Base-by-base conservation (phyloP, 2,797 vertebrate species). In the Otolemur crassicaudatus region DNA sequence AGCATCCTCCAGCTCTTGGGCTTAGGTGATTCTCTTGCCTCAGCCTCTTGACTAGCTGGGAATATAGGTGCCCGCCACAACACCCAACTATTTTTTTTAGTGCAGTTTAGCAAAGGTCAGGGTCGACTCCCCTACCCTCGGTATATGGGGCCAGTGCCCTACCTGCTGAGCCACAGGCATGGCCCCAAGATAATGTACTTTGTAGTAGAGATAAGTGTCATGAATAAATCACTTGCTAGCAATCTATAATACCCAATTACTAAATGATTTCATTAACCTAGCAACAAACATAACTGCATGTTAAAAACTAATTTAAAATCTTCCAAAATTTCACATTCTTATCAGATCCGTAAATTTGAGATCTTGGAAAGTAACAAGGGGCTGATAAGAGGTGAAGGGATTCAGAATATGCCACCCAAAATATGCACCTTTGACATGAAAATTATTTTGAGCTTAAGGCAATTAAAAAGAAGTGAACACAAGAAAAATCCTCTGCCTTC, bases 201-300 rank as follows among this genome's bases (percentile, higher is more conserved):
- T 79, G 73, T 43, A 75, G 29, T 85, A 61, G 12, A 94, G 19
- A 34, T 8, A 53, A 69, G 0, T 84, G 3, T 69, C 63, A 73
- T 22, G 12, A 90, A 12, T 12, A 94, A 89, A 75, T 60, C n/a
- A 94, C 6, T 76, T 70, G 37, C 14, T 70, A 96, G 29, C 14
- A 87, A 91, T 79, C n/a, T 87, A 37, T 67, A 91, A 65, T 72
- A 46, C 7, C 56, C 25, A 94, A 67, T 72, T 89, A 70, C 87
- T 29, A 77, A 89, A 86, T 82, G 9, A 79, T 56, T 82, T 34
- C 69, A 85, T 91, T 92, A 85, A 96, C 11, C n/a, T 67, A 81
- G 79, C 92, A 93, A 75, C 9, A 70, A 87, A 23, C 16, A 49
- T 85, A 72, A 25, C 27, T 90, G 8, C 13, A 84, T 89, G 83